Conservation (phyloP, 2,797 vertebrate species). For the Spinus olivaceus region DNA sequence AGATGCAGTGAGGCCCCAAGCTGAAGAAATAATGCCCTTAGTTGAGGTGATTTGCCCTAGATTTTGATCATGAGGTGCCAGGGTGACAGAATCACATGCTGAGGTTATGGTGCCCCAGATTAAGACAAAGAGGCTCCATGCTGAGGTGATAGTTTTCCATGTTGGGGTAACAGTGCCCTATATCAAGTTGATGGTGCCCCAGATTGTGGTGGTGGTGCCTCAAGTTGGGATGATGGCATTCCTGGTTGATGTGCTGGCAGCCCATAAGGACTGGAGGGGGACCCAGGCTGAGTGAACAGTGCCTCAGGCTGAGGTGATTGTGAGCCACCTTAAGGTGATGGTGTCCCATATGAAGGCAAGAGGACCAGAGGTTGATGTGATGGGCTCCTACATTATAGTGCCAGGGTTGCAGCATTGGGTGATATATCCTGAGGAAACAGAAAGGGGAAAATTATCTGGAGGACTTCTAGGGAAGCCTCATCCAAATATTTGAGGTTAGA, state of each 20-base stretch:
- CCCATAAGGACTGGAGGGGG: background rate
- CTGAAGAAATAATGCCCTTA: background rate
- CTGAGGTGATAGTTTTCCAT: background rate
- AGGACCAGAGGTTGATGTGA: rapidly evolving
- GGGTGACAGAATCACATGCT: background rate
- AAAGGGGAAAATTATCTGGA: background rate
- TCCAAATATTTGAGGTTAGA: background rate
- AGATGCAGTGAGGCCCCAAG: rapidly evolving
- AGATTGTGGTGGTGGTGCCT: background rate
- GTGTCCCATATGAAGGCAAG: background rate
- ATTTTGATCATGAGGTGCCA: background rate
- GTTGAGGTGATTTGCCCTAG: background rate
- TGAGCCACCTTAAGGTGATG: background rate
- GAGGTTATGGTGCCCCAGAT: rapidly evolving
- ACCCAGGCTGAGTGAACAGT: background rate
- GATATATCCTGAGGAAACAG: background rate
- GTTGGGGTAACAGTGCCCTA: no score
- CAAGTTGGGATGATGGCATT: background rate
- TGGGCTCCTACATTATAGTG: background rate
- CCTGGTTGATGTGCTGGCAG: background rate
- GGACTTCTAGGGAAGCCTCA: background rate
- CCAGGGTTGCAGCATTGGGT: rapidly evolving
- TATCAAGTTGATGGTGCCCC: background rate
- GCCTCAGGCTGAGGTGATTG: background rate
- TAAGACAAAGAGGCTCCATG: background rate